Percentiles rank a stretch among this genome's conserved stretches.
Evolutionary conservation across 2,888 invertebrate genomes (phyloP).

Genomic region (Seira sanloemensis): DNA sequence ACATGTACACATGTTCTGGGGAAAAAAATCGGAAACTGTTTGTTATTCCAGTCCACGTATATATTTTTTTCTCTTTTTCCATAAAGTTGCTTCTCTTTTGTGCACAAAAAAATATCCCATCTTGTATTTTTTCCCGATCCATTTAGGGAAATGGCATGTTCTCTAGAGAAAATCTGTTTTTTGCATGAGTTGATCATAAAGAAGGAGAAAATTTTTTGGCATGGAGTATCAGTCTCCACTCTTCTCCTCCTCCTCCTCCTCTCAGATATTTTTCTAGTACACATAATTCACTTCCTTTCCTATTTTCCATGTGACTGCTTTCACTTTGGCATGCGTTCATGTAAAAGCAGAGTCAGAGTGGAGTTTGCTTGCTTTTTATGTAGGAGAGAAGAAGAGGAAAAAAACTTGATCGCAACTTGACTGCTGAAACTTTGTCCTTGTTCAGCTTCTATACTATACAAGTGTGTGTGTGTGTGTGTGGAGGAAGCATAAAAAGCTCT

Average conservation of each 20-base stretch:
- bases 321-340: not conserved
- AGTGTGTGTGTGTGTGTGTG: not conserved
- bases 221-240: not conserved
- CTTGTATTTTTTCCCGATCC: not conserved
- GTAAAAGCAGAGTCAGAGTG: too few species aligned
- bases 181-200: slow-evolving; percentile 47
- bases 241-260: not conserved
- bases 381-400: slow-evolving; percentile 3
- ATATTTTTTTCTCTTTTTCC: slow-evolving; percentile 11
- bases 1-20: slow-evolving; percentile 3
- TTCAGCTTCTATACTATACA: not conserved
- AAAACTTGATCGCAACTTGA: not conserved
- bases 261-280: not conserved
- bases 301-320: not conserved
- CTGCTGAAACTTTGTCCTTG: slow-evolving; percentile 49
- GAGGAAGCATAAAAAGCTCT: not conserved
- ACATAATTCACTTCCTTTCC: not conserved
- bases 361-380: not conserved
- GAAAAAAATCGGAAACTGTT: not conserved
- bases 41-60: too few species aligned
- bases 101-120: not conserved
- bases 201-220: slow-evolving; percentile 22
- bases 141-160: slow-evolving; percentile 33
- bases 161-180: slow-evolving; percentile 37
- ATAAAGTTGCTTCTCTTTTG: slow-evolving; percentile 14